These are phyloP conservation scores for Maconellicoccus hirsutus DNA, from an alignment of 1,140 invertebrate species.

Conservation along the genomic window DNA sequence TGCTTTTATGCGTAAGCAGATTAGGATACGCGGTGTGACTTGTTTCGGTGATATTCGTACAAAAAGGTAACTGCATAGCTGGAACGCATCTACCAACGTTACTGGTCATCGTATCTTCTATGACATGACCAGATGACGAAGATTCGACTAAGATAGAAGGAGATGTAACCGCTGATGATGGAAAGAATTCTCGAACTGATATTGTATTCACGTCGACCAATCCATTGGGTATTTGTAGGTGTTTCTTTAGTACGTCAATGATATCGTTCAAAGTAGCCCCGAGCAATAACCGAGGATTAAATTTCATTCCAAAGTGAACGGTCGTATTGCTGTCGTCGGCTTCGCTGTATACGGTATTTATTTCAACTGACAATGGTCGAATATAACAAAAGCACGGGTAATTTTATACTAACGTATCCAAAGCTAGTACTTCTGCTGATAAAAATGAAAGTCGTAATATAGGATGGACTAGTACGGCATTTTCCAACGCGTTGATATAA, in stretches of 20 bases:
- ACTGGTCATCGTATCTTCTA: conserved; percentile 24
- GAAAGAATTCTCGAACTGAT: conserved; percentile 35
- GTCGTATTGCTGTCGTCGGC: background rate
- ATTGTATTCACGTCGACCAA: background rate
- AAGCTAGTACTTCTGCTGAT: background rate
- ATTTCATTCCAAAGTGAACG: conserved; percentile 13
- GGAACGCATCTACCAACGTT: background rate
- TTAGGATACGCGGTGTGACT: conserved; percentile 77
- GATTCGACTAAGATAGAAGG: conserved; percentile 44
- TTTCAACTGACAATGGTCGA: too few species aligned
- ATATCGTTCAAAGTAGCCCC: conserved; percentile 45
- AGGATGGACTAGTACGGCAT: background rate
- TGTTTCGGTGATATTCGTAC: conserved; percentile 52
- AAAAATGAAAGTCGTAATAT: conserved; percentile 1
- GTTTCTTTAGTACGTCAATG: conserved; percentile 44
- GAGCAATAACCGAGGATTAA: conserved; percentile 26
- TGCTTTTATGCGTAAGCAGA: conserved; percentile 48
- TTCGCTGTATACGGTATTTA: too few species aligned
- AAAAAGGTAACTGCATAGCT: conserved; percentile 53
- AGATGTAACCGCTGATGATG: conserved; percentile 40
- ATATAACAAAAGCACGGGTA: background rate
- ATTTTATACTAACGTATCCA: conserved; percentile 3
- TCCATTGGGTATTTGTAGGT: conserved; percentile 1
- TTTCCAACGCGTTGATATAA: background rate
- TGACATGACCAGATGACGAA: conserved; percentile 21